These are phyloP conservation scores for Latheticus oryzae DNA, from an alignment of 2,888 invertebrate species.

Conservation along the genomic window DNA sequence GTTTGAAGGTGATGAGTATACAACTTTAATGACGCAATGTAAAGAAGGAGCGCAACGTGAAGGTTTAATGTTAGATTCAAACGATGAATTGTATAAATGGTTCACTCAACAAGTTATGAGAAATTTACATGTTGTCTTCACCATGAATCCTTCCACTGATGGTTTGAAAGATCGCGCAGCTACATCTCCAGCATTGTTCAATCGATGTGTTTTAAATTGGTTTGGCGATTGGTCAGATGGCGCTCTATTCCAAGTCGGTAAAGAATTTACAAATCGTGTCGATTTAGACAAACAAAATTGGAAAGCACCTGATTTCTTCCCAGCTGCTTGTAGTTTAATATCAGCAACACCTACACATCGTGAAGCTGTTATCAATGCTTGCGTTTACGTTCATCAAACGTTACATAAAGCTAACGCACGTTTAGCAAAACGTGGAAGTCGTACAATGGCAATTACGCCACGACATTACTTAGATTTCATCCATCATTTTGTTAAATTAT, in stretches of 20 bases:
- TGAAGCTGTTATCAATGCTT: slow-evolving; percentile 98
- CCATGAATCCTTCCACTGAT: slow-evolving; percentile 99
- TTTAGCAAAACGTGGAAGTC: slow-evolving; percentile 89
- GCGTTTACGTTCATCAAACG: slow-evolving; percentile 98
- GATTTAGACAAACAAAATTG: slow-evolving; percentile 92
- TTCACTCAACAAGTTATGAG: slow-evolving; percentile 99
- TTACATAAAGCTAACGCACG: slow-evolving; percentile 94
- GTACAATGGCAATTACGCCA: slow-evolving; percentile 98
- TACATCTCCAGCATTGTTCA: slow-evolving; percentile 98
- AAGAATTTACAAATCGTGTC: slow-evolving; percentile 95
- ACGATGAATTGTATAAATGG: slow-evolving; percentile 99
- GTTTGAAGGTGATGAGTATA: slow-evolving; percentile 97
- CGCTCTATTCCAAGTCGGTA: slow-evolving; percentile 93
- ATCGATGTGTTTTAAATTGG: slow-evolving; percentile 99
- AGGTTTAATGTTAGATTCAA: slow-evolving; percentile 97
- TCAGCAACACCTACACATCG: slow-evolving; percentile 83
- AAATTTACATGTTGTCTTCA: slow-evolving; percentile 99
- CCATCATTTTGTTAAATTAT: slow-evolving; percentile 97
- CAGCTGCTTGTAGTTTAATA: slow-evolving; percentile 84
- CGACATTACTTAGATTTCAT: slow-evolving; percentile 98
- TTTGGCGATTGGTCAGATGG: slow-evolving; percentile 99
- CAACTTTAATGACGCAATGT: slow-evolving; percentile 99
- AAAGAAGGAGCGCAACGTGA: slow-evolving; percentile 99
- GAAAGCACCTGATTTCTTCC: slow-evolving; percentile 90
- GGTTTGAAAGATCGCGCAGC: slow-evolving; percentile 98